Conservation (phyloP, 2,113 vertebrate genomes). For the Zosterops hypoxanthus region DNA sequence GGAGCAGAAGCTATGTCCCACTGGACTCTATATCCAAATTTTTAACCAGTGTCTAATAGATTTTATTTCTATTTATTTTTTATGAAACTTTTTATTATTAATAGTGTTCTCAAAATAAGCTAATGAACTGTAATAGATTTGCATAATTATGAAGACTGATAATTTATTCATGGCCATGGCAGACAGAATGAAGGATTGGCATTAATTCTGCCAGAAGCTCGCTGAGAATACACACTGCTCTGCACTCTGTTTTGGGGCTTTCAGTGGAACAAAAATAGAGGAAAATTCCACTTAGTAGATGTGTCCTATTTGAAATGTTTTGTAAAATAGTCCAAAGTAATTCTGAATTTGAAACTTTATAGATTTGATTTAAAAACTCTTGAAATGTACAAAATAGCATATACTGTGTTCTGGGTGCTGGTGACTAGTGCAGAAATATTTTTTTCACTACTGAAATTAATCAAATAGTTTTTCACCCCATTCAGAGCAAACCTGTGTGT, state of each 20-base stretch:
- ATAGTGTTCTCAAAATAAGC: constrained; percentile 50
- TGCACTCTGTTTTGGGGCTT: neutral
- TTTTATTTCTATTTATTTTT: constrained; percentile 64
- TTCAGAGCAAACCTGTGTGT: neutral
- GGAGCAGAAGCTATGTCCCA: neutral
- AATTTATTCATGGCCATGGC: constrained; percentile 41
- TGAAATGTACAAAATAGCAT: neutral
- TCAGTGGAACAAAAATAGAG: neutral
- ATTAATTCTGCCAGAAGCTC: constrained; percentile 9
- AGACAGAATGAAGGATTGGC: neutral
- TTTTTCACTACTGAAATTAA: neutral
- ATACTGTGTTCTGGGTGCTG: neutral
- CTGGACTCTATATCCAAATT: neutral
- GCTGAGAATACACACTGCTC: neutral
- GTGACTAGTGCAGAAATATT: neutral
- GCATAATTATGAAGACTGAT: constrained; percentile 35
- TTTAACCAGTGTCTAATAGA: neutral
- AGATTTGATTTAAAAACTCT: neutral
- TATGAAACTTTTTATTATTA: constrained; percentile 53
- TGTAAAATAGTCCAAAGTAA: neutral
- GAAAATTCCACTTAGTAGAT: neutral
- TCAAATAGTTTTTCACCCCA: neutral
- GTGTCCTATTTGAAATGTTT: neutral
- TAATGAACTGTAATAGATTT: constrained; percentile 59
- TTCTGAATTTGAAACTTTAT: neutral